Conservation (phyloP, 2,888 invertebrate species). For the Polyploca ridens region DNA sequence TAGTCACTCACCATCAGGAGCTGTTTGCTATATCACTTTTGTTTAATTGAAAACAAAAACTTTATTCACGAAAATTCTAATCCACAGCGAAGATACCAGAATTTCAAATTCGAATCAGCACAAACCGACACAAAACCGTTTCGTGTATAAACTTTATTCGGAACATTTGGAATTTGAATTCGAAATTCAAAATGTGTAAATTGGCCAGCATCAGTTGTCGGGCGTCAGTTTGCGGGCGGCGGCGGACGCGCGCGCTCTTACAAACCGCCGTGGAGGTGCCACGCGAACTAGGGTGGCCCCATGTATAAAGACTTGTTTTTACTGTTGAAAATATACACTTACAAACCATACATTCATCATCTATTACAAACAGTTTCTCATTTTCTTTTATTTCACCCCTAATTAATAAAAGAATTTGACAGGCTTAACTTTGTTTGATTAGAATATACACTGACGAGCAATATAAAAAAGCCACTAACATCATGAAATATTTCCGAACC, state of each 20-base stretch:
- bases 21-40: too few species aligned
- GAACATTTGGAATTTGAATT: slow-evolving; percentile 13
- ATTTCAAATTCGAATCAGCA: slow-evolving; percentile 7
- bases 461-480: too few species aligned
- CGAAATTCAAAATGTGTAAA: slow-evolving; percentile 13
- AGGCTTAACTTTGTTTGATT: too few species aligned
- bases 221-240: slow-evolving; percentile 13
- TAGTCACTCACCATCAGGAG: too few species aligned
- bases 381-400: too few species aligned
- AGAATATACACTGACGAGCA: too few species aligned
- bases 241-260: neutral
- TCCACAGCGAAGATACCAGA: neutral
- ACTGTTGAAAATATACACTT: too few species aligned
- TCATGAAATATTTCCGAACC: too few species aligned
- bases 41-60: too few species aligned
- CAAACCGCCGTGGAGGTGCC: neutral
- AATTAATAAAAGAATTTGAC: too few species aligned
- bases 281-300: slow-evolving; percentile 9
- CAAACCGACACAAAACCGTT: slow-evolving; percentile 9
- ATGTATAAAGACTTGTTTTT: neutral
- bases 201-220: slow-evolving; percentile 11
- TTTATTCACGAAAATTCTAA: neutral
- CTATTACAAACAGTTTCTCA: too few species aligned
- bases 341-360: too few species aligned
- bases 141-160: slow-evolving; percentile 13